These are phyloP conservation scores for Cremastobaeus sp. DNA, from an alignment of 2,888 invertebrate species.

Conservation along the genomic window DNA sequence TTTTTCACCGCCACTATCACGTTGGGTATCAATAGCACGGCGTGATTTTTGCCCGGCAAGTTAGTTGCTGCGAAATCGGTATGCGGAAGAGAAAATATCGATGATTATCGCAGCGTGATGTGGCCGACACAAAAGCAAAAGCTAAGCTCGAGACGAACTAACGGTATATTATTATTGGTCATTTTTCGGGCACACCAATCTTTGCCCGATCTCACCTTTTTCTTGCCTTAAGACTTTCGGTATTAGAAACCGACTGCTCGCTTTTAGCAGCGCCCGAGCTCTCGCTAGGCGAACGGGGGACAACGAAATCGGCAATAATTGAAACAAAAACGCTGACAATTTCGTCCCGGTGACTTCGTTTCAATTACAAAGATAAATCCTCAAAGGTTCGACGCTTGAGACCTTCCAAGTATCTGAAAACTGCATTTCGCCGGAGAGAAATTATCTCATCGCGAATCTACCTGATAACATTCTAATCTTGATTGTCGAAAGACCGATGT, in stretches of 20 bases:
- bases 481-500: conserved; percentile 22
- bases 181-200: conserved; percentile 55
- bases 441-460: conserved; percentile 13
- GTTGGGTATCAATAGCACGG: conserved; percentile 71
- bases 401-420: no score
- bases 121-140: conserved; percentile 65
- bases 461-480: conserved; percentile 10
- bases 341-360: no score
- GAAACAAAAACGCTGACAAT: no score
- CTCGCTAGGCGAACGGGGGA: background rate
- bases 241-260: conserved; percentile 24
- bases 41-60: conserved; percentile 62
- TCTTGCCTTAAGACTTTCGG: conserved; percentile 21
- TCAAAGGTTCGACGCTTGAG: background rate
- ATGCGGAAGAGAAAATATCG: conserved; percentile 77
- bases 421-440: no score
- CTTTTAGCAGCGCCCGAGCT: background rate
- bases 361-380: background rate
- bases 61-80: conserved; percentile 70
- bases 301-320: no score
- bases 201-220: conserved; percentile 34
- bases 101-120: conserved; percentile 71
- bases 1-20: conserved; percentile 66
- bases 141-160: conserved; percentile 65
- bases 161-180: conserved; percentile 62